Conservation (phyloP, 2,797 vertebrate species). For the Diplodus sargus region DNA sequence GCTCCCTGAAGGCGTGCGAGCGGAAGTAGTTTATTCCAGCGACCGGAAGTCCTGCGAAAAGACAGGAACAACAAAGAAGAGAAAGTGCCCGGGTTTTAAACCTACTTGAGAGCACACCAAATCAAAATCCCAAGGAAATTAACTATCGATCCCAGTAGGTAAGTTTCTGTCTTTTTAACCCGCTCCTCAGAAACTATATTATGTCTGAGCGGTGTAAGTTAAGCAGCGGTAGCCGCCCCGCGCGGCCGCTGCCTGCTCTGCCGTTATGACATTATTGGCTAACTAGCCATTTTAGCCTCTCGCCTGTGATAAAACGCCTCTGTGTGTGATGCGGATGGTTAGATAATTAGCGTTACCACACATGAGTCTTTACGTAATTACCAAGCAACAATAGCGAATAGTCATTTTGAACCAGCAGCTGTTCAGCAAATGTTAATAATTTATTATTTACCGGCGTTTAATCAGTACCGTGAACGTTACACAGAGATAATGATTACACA, state of each 20-base stretch:
- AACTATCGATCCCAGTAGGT: conserved; percentile 42
- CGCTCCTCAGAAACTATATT: fast-evolving
- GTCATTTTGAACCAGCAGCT: background rate
- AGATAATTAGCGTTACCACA: background rate
- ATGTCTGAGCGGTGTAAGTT: background rate
- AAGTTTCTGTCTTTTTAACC: background rate
- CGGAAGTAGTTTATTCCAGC: conserved; percentile 57
- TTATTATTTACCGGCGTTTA: conserved; percentile 21
- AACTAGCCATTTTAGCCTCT: conserved; percentile 60
- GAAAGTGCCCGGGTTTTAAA: conserved; percentile 67
- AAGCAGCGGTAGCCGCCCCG: conserved; percentile 7
- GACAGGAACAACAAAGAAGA: conserved; percentile 79
- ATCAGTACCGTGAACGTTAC: conserved; percentile 10
- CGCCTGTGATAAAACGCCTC: conserved; percentile 8
- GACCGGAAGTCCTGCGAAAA: conserved; percentile 64
- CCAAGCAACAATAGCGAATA: background rate
- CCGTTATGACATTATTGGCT: conserved; percentile 54
- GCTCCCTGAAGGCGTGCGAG: background rate
- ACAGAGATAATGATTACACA: background rate
- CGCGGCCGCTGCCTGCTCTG: conserved; percentile 29
- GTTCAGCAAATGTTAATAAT: background rate
- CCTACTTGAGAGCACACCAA: conserved; percentile 14
- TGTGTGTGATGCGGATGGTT: background rate
- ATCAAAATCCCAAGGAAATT: background rate
- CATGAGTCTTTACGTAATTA: fast-evolving